A percentile compares a stretch with the other conserved stretches of the same genome.
Conservation (phyloP, 2,113 vertebrate species). For the Taxidea taxus region DNA sequence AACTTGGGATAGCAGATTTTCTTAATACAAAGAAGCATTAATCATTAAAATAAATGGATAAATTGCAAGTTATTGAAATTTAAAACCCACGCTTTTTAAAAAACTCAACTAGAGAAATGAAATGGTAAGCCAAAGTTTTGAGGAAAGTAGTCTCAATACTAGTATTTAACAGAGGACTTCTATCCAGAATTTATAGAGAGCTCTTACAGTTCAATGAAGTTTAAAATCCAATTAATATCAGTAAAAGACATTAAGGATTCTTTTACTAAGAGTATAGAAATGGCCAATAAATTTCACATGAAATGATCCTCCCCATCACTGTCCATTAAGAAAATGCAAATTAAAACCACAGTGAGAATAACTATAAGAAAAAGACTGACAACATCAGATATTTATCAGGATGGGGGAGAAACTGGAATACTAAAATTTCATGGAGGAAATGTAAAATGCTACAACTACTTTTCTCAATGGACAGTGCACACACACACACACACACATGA, state of each 20-base stretch:
- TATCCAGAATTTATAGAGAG: not conserved
- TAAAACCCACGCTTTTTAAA: not conserved
- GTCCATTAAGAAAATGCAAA: not conserved
- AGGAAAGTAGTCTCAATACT: not conserved
- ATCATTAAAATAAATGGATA: not conserved
- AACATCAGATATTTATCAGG: not conserved
- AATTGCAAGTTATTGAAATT: not conserved
- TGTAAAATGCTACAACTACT: not conserved
- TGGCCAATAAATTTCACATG: not conserved
- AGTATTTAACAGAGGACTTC: not conserved
- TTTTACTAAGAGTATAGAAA: not conserved
- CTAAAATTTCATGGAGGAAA: not conserved
- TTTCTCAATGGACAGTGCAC: too few relatives aligned
- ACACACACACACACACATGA: too few relatives aligned
- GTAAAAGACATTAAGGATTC: not conserved
- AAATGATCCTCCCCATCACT: not conserved
- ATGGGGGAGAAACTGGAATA: not conserved
- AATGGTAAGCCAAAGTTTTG: not conserved
- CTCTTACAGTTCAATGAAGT: not conserved
- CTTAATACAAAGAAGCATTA: not conserved
- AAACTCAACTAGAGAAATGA: not conserved
- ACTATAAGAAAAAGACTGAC: not conserved
- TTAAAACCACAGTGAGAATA: not conserved
- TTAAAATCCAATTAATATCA: not conserved
- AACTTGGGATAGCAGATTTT: not conserved